Percentiles rank a stretch among this genome's conserved stretches.
These are phyloP conservation scores for Enteromius argenteus DNA, from an alignment of 2,797 vertebrate species.

Conservation along the genomic window DNA sequence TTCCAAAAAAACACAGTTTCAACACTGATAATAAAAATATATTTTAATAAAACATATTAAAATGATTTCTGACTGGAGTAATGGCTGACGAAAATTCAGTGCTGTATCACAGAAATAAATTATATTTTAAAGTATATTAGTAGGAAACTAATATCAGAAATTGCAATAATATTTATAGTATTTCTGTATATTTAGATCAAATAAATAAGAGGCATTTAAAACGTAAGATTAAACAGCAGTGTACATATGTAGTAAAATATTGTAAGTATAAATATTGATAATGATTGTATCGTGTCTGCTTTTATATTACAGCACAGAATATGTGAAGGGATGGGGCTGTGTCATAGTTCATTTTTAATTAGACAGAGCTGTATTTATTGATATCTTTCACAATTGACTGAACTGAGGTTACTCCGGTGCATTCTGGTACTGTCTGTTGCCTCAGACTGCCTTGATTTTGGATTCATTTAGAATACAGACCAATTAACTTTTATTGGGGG, in stretches of 20 bases:
- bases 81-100: background rate
- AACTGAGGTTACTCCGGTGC: background rate
- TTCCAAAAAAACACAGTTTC: too few species aligned
- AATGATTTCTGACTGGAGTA: background rate
- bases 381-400: background rate
- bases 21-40: too few species aligned
- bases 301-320: background rate
- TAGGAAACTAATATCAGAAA: background rate
- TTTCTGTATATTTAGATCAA: background rate
- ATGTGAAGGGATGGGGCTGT: background rate
- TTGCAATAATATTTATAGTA: background rate
- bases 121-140: background rate
- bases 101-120: background rate
- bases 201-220: background rate
- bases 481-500: background rate
- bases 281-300: background rate
- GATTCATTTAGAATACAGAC: background rate
- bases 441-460: background rate
- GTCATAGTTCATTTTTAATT: constrained; percentile 19
- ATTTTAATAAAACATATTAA: background rate
- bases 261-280: background rate
- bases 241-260: background rate
- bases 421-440: background rate
- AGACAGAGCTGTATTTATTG: background rate
- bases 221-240: background rate